Evolutionary conservation across 2,113 vertebrate genomes (phyloP), one percentile per base, ranked within the genome.

Genomic region (Reinhardtius hippoglossoides): DNA sequence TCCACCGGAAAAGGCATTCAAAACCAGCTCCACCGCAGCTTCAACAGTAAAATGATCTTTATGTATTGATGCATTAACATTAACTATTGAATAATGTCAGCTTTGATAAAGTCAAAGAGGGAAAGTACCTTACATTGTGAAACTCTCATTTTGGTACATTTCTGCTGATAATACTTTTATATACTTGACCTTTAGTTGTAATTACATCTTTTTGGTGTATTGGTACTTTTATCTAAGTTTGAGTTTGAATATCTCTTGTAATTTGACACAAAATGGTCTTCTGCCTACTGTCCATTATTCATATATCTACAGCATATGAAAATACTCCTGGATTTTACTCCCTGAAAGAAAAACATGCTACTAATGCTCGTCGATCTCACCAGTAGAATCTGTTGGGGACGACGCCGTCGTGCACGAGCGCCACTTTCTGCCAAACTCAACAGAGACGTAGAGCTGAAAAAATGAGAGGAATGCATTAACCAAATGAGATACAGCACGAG

Each of bases 371-470:
- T 78, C 57, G 57, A 69, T 69, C 96, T 97, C 95, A 98, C 97
- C 97, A 98, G 90, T 98, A 98, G 88, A 98, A 98, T 80, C 97
- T 96, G 93, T 98, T 98, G 26, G 97, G 96, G 73, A 96, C 92
- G 5, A 98, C 96, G 16, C 84, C 91, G 68, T 97, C 96, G 1
- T 97, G 96, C 78, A 98, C 95, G 42, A 97, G 95, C 82, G 96
- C 97, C 97, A 98, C 89, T 95, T 96, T 90, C 95, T 96, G 70
- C 97, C 97, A 92, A 98, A 98, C 76, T 98, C 97, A 59, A 96
- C 94, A 0, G 97, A 98, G 83, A 96, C 97, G 88, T 96, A 98
- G 65, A 98, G 92, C 97, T 98, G 88, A 80, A 88, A 88, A 87
- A 72, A 87, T 54, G 62, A 87, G 61, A 72, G 54, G 37, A 77